Evolutionary conservation across 2,888 invertebrate species (phyloP).

Genomic region (Scrobipalpa costella): DNA sequence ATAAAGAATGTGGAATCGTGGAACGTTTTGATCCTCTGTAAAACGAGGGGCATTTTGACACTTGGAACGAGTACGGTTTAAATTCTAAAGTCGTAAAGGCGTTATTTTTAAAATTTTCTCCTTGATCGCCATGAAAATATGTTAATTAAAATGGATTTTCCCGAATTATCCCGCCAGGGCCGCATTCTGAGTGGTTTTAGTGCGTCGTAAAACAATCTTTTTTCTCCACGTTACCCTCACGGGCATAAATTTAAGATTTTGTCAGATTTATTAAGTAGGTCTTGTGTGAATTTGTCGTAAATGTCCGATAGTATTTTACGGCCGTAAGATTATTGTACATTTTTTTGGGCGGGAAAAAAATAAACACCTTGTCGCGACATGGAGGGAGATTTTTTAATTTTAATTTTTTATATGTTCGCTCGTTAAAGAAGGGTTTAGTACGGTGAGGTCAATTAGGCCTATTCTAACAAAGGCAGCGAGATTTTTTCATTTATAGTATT

Average conservation of each 20-base stretch:
- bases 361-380: conserved; percentile 54
- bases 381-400: conserved; percentile 52
- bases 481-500: conserved; percentile 57
- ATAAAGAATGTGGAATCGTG: conserved; percentile 24
- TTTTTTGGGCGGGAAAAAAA: conserved; percentile 50
- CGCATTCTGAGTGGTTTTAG: conserved; percentile 62
- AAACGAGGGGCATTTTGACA: conserved; percentile 15
- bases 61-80: background rate
- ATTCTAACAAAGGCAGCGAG: conserved; percentile 53
- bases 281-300: conserved; percentile 77
- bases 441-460: conserved; percentile 62
- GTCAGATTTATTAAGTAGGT: conserved; percentile 76
- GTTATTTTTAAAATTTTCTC: conserved; percentile 41
- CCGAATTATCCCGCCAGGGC: conserved; percentile 56
- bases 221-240: conserved; percentile 56
- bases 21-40: conserved; percentile 26
- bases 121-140: conserved; percentile 51
- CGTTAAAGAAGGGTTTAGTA: conserved; percentile 62
- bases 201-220: conserved; percentile 57
- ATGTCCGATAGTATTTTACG: conserved; percentile 73
- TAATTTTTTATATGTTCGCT: conserved; percentile 48
- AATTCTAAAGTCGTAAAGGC: conserved; percentile 15
- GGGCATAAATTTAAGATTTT: conserved; percentile 71
- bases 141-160: conserved; percentile 70
- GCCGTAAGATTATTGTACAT: conserved; percentile 65